Evolutionary conservation across 2,797 vertebrate species (phyloP).

Genomic region (Mus caroli): DNA sequence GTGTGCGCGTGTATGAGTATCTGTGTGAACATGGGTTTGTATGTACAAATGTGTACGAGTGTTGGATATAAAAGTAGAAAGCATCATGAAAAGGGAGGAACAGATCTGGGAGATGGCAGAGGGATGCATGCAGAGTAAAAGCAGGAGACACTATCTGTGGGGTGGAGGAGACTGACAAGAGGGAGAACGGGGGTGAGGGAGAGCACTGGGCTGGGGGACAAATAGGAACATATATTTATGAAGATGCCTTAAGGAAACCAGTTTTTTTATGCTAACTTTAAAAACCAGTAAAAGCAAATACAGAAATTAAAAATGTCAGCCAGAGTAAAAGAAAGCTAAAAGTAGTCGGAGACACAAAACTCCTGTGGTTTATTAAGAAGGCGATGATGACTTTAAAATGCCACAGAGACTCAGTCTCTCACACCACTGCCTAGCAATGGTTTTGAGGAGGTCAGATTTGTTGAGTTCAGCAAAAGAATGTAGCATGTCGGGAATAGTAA

Average conservation of each 20-base stretch:
- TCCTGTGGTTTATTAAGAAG: conserved; percentile 6
- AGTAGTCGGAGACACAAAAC: background rate
- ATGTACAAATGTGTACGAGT: background rate
- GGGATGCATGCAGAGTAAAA: background rate
- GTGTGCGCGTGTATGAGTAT: background rate
- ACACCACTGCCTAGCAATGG: background rate
- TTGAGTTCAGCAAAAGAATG: background rate
- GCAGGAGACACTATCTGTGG: background rate
- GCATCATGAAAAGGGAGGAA: background rate
- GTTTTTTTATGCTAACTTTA: background rate
- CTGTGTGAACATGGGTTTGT: background rate
- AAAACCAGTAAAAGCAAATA: background rate
- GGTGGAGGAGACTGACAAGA: background rate
- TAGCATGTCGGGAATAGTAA: background rate
- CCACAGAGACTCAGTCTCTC: background rate
- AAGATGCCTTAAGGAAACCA: background rate
- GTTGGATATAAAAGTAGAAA: background rate
- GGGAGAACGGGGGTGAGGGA: background rate
- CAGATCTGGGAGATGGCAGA: background rate
- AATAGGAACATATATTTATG: background rate
- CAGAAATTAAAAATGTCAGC: background rate
- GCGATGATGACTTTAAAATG: background rate
- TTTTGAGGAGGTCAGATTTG: background rate
- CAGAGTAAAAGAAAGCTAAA: conserved; percentile 2
- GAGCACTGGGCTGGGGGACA: too few relatives aligned